These are phyloP conservation scores for Acrobeloides nanus DNA, from an alignment of 2,888 invertebrate species.

Conservation along the genomic window DNA sequence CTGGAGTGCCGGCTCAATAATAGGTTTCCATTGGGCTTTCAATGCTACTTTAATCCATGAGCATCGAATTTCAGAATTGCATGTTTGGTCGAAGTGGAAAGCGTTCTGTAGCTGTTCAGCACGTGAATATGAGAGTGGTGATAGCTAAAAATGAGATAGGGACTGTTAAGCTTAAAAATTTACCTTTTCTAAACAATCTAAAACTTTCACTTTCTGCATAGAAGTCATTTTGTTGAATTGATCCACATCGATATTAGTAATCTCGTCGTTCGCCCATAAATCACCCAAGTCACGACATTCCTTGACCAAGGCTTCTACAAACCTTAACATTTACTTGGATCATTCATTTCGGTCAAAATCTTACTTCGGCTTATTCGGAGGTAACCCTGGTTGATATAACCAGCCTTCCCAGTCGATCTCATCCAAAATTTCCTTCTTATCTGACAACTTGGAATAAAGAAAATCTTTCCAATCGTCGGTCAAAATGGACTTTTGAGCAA, in stretches of 20 bases:
- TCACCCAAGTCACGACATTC: constrained; percentile 62
- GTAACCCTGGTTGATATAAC: constrained; percentile 66
- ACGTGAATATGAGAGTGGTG: constrained; percentile 60
- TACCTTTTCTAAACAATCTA: constrained; percentile 19
- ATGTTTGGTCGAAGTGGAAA: constrained; percentile 65
- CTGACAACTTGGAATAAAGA: constrained; percentile 65
- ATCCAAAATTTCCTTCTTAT: constrained; percentile 58
- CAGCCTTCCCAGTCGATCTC: constrained; percentile 54
- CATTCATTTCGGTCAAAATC: constrained; percentile 2
- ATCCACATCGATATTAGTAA: constrained; percentile 52
- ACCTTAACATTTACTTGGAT: constrained; percentile 57
- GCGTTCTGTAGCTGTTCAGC: constrained; percentile 63
- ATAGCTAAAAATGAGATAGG: constrained; percentile 7
- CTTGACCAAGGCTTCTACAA: constrained; percentile 65
- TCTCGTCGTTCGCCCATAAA: constrained; percentile 59
- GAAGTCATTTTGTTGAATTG: constrained; percentile 30
- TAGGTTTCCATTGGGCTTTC: constrained; percentile 66
- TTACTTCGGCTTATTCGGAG: constrained; percentile 72
- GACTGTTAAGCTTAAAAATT: constrained; percentile 13
- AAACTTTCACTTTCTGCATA: constrained; percentile 25
- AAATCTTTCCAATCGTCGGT: constrained; percentile 75
- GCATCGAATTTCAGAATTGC: constrained; percentile 71
- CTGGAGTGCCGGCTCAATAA: constrained; percentile 65
- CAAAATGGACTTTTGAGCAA: constrained; percentile 72
- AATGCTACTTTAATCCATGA: constrained; percentile 58